Evolutionary conservation across 1,140 invertebrate species (phyloP).

Genomic region (Orius laevigatus): DNA sequence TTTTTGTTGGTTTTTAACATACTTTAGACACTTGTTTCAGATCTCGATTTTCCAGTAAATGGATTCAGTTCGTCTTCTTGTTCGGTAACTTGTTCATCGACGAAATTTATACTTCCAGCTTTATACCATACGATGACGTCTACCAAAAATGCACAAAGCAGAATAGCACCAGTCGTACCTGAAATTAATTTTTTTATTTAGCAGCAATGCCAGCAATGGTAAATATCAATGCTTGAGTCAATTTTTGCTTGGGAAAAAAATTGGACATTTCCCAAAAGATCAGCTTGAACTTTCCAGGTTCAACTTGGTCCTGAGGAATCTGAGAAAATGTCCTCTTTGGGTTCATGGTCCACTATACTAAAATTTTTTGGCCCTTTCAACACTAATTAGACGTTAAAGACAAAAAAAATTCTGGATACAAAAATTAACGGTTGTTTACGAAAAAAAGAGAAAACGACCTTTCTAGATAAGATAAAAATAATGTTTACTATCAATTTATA

Average conservation of each 20-base stretch:
- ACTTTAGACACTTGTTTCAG: slow-evolving; percentile 22
- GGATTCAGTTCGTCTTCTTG: slow-evolving; percentile 28
- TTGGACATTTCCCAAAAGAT: too few species aligned
- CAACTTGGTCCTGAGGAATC: too few species aligned
- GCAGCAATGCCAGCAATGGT: too few species aligned
- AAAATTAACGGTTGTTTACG: neutral
- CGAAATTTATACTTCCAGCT: slow-evolving; percentile 55
- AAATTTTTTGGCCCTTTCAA: too few species aligned
- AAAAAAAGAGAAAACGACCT: neutral
- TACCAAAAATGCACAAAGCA: slow-evolving; percentile 63
- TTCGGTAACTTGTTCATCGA: slow-evolving; percentile 33
- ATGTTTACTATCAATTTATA: neutral
- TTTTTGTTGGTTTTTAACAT: neutral
- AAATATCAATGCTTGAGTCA: too few species aligned
- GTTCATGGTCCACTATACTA: too few species aligned
- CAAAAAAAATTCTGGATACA: neutral
- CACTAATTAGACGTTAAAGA: neutral
- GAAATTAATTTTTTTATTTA: slow-evolving; percentile 18
- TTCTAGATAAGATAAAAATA: neutral
- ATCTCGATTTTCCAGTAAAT: slow-evolving; percentile 25
- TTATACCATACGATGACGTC: slow-evolving; percentile 70
- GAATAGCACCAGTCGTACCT: slow-evolving; percentile 67
- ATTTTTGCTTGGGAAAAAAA: too few species aligned
- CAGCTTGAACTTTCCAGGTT: too few species aligned
- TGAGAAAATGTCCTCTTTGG: too few species aligned